Conservation (phyloP, 2,888 invertebrate species). For the Euclidia mi region DNA sequence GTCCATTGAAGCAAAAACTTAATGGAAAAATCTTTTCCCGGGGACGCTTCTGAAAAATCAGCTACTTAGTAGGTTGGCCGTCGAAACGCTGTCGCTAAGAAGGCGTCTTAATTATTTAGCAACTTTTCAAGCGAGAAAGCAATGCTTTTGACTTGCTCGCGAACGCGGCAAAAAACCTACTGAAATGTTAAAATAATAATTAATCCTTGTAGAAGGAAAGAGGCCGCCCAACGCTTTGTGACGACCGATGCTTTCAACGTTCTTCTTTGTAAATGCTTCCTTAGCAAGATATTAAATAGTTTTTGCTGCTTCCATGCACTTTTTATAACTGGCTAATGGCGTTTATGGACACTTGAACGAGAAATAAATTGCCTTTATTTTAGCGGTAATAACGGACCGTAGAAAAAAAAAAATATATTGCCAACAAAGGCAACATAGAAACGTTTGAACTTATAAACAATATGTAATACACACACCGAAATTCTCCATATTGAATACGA, state of each 20-base stretch:
- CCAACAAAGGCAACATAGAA: background rate
- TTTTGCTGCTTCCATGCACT: constrained; percentile 79
- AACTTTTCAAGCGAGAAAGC: constrained; percentile 86
- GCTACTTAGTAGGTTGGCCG: constrained; percentile 72
- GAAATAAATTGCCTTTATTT: constrained; percentile 23
- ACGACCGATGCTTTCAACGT: constrained; percentile 76
- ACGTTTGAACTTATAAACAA: background rate
- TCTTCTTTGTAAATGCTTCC: constrained; percentile 78
- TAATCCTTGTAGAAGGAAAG: constrained; percentile 80
- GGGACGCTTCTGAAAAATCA: constrained; percentile 66
- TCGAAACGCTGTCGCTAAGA: constrained; percentile 82
- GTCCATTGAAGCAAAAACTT: constrained; percentile 35
- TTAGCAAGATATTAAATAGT: constrained; percentile 87
- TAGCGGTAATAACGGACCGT: too few relatives aligned
- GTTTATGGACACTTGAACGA: constrained; percentile 58
- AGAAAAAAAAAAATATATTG: too few relatives aligned
- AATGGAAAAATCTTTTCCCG: constrained; percentile 56
- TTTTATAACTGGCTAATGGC: constrained; percentile 73
- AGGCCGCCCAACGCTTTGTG: constrained; percentile 70
- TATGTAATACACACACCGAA: constrained; percentile 10
- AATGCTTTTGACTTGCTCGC: constrained; percentile 87
- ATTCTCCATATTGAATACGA: constrained; percentile 45
- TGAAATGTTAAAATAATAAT: constrained; percentile 89
- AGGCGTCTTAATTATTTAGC: constrained; percentile 87
- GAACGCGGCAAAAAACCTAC: constrained; percentile 82